Conservation (phyloP, 2,113 vertebrate genomes). For the Malurus alboscapulatus region DNA sequence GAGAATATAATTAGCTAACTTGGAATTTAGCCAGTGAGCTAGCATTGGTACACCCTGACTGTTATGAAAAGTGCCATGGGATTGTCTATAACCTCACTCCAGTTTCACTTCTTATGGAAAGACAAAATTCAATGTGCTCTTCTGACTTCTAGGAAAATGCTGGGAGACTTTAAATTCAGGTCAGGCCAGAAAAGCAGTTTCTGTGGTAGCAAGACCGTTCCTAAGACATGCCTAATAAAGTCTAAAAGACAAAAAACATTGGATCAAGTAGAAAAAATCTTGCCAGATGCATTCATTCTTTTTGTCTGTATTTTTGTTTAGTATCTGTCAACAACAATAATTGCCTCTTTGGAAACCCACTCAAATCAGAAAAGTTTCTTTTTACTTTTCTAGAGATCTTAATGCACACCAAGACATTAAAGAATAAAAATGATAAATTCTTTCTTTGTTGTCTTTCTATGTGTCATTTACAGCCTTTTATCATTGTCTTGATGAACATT, state of each 20-base stretch:
- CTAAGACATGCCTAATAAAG: neutral
- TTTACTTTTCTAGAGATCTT: neutral
- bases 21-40: slow-evolving; percentile 26
- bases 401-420: neutral
- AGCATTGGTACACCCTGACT: neutral
- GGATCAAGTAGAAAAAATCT: neutral
- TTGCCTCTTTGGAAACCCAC: neutral
- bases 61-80: neutral
- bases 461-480: neutral
- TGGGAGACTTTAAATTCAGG: neutral
- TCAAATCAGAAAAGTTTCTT: neutral
- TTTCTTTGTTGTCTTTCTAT: neutral
- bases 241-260: neutral
- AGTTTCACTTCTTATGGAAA: neutral
- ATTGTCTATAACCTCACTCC: neutral
- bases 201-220: neutral
- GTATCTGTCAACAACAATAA: neutral
- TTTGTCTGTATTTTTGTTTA: neutral
- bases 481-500: neutral
- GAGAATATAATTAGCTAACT: slow-evolving; percentile 25
- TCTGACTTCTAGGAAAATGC: neutral
- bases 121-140: neutral
- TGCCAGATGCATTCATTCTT: neutral
- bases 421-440: neutral
- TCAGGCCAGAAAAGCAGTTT: neutral